Conservation (phyloP, 2,797 vertebrate species). For the Gastrophryne carolinensis region DNA sequence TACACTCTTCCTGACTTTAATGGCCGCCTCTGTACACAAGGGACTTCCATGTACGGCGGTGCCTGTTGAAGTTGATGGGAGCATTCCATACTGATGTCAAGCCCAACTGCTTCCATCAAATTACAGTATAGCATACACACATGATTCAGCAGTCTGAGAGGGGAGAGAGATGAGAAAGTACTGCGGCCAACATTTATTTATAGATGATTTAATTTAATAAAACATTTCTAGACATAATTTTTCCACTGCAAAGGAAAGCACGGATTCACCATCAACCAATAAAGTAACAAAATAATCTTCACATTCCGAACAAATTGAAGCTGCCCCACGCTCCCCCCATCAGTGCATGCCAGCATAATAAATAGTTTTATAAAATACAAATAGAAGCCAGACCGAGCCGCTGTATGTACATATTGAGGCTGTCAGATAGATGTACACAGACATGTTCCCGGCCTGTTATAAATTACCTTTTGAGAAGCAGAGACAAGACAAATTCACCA, state of each 20-base stretch:
- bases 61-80: no score
- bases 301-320: constrained; percentile 15
- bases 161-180: no score
- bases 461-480: constrained; percentile 34
- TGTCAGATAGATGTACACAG: constrained; percentile 41
- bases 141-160: no score
- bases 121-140: no score
- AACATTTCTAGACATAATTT: background rate
- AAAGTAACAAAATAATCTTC: background rate
- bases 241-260: background rate
- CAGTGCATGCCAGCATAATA: constrained; percentile 14
- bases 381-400: constrained; percentile 6
- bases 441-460: constrained; percentile 17
- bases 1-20: no score
- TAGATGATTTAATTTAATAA: background rate
- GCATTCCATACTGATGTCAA: no score
- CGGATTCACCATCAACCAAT: background rate
- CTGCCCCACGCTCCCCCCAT: background rate
- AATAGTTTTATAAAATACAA: constrained; percentile 42
- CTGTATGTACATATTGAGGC: constrained; percentile 25
- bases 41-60: no score
- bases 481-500: background rate
- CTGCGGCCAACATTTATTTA: background rate
- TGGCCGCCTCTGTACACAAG: no score
- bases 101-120: no score